Conservation (phyloP, 2,888 invertebrate genomes). For the Thereva nobilitata region DNA sequence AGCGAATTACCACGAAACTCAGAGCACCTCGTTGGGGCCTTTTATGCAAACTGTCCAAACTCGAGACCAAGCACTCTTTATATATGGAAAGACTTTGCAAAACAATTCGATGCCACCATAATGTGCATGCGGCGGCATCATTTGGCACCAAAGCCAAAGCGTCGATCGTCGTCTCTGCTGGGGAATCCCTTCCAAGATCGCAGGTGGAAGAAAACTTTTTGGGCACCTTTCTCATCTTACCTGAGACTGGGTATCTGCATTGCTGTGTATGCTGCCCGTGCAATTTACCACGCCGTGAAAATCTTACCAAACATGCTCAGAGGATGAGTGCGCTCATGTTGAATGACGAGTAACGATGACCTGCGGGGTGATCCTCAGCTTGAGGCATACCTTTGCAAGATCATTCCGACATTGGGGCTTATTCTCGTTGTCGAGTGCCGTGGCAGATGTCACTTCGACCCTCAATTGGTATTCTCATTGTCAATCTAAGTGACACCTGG, state of each 20-base stretch:
- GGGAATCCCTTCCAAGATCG: constrained; percentile 17
- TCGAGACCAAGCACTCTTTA: constrained; percentile 55
- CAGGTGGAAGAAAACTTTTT: constrained; percentile 21
- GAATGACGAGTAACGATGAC: too few species aligned
- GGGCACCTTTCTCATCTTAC: constrained; percentile 26
- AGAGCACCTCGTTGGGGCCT: constrained; percentile 48
- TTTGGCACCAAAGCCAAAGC: not conserved
- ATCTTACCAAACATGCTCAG: too few species aligned
- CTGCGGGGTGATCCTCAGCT: too few species aligned
- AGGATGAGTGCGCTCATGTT: too few species aligned
- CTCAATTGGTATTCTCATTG: too few species aligned
- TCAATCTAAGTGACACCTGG: too few species aligned
- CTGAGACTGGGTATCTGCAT: constrained; percentile 5
- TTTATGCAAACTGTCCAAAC: constrained; percentile 57
- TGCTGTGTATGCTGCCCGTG: not conserved
- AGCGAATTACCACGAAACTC: constrained; percentile 1
- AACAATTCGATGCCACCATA: constrained; percentile 18
- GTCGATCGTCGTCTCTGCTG: not conserved
- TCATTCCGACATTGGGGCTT: too few species aligned
- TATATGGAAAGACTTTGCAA: constrained; percentile 48
- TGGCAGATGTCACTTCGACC: too few species aligned
- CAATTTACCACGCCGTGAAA: not conserved
- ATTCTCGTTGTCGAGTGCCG: too few species aligned
- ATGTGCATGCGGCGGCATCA: not conserved
- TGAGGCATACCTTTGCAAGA: too few species aligned